These are phyloP conservation scores for Agrochola litura DNA, from an alignment of 2,888 invertebrate species.

Conservation along the genomic window DNA sequence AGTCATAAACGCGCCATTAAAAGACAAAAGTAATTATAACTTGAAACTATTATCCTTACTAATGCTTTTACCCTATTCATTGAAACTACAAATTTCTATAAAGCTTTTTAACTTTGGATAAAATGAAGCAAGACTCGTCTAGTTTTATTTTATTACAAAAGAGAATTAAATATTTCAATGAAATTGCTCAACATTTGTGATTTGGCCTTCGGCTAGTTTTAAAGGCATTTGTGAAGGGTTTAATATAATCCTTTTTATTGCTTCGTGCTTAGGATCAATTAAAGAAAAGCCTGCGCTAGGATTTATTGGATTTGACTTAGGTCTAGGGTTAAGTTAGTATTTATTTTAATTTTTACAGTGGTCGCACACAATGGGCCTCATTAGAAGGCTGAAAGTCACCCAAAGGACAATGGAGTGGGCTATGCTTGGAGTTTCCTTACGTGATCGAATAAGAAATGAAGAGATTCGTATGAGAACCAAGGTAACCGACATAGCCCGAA, in stretches of 20 bases:
- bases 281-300: not conserved
- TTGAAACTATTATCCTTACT: not conserved
- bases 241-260: slow-evolving; percentile 4
- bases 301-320: slow-evolving; percentile 10
- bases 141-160: slow-evolving; percentile 14
- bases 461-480: too few species aligned
- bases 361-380: too few species aligned
- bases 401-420: too few species aligned
- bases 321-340: not conserved
- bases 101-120: slow-evolving; percentile 1
- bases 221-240: not conserved
- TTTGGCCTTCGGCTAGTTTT: not conserved
- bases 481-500: too few species aligned
- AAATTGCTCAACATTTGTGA: slow-evolving; percentile 2
- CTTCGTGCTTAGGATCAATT: slow-evolving; percentile 3
- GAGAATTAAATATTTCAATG: slow-evolving; percentile 5
- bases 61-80: slow-evolving; percentile 1
- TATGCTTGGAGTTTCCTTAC: too few species aligned
- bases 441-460: too few species aligned
- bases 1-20: not conserved
- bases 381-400: too few species aligned
- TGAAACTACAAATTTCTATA: slow-evolving; percentile 13
- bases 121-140: not conserved
- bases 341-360: not conserved
- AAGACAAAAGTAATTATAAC: slow-evolving; percentile 17